phyloP scores from a whole-genome alignment of 2,797 vertebrate species.

The Crotalus adamanteus region DNA sequence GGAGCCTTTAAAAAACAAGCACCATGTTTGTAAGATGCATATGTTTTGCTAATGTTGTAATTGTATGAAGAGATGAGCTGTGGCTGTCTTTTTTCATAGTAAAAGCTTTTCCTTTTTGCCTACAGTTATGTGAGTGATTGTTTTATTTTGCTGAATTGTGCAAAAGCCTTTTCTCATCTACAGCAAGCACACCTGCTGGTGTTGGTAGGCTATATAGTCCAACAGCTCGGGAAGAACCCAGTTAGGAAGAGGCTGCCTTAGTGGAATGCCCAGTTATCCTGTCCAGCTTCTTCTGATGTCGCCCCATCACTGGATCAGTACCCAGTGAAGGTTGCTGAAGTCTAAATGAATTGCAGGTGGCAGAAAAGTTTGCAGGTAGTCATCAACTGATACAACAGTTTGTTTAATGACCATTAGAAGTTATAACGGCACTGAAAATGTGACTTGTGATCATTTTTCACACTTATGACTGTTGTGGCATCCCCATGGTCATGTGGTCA shows the following conservation, averaged over 20 bases:
- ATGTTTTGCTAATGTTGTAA: conserved; percentile 57
- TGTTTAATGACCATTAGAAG: background rate
- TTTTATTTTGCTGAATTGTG: background rate
- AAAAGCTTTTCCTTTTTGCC: conserved; percentile 64
- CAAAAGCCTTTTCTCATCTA: too few species aligned
- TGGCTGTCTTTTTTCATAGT: conserved; percentile 71
- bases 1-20: conserved; percentile 33
- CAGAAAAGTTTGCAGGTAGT: background rate
- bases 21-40: conserved; percentile 35
- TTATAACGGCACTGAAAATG: background rate
- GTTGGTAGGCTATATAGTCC: background rate
- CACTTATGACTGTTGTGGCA: background rate
- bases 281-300: background rate
- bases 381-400: background rate
- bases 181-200: background rate
- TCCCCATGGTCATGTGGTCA: background rate
- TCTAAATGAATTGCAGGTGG: background rate
- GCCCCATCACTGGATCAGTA: background rate
- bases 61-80: conserved; percentile 52
- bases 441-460: background rate
- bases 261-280: background rate
- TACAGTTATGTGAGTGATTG: conserved; percentile 19
- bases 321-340: too few species aligned
- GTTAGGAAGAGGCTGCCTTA: background rate
- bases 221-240: background rate